Evolutionary conservation across 2,113 vertebrate genomes (phyloP).

Genomic region (Desmodus rotundus): DNA sequence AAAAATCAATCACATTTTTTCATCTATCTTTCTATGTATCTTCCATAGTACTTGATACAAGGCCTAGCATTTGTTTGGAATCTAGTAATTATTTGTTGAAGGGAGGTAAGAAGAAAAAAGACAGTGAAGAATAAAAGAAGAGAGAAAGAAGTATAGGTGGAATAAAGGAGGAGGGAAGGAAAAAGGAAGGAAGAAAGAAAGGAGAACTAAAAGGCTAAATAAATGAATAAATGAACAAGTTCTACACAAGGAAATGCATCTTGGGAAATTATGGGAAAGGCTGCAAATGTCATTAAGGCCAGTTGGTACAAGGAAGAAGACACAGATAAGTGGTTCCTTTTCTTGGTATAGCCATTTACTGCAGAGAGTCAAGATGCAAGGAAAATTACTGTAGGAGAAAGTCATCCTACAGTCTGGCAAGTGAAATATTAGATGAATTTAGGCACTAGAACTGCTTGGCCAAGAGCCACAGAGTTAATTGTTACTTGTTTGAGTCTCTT

Average conservation of each 20-base stretch:
- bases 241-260: not conserved
- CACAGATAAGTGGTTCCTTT: not conserved
- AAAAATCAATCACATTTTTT: not conserved
- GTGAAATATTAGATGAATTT: constrained; percentile 40
- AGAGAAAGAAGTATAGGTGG: not conserved
- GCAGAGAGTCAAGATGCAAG: not conserved
- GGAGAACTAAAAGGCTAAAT: not conserved
- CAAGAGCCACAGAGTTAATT: constrained; percentile 34
- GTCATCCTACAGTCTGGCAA: not conserved
- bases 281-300: not conserved
- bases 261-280: not conserved
- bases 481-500: constrained; percentile 12
- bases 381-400: constrained; percentile 9
- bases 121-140: not conserved
- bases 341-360: not conserved
- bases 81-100: not conserved
- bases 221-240: not conserved
- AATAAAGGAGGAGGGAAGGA: not conserved
- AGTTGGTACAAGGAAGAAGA: not conserved
- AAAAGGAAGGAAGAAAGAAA: not conserved
- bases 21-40: not conserved
- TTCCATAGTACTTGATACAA: not conserved
- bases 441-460: constrained; percentile 27
- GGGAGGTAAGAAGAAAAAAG: not conserved
- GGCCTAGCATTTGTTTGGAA: not conserved